These are phyloP conservation scores for Micoletzkya japonica DNA, from an alignment of 2,888 invertebrate genomes.

Conservation along the genomic window DNA sequence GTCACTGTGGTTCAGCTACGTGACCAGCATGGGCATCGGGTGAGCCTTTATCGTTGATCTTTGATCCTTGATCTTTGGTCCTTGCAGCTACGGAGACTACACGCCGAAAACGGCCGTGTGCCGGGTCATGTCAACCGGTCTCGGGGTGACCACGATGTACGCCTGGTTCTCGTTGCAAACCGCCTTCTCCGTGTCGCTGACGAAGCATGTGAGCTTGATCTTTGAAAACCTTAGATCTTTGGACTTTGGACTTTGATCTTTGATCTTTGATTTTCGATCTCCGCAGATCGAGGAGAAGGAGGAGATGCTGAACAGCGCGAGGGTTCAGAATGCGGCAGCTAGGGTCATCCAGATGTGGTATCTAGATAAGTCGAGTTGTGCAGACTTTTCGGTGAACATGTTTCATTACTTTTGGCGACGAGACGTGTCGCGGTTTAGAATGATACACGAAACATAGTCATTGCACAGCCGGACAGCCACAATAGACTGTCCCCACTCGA, in stretches of 20 bases:
- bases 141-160: background rate
- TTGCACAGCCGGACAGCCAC: too few species aligned
- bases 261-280: too few species aligned
- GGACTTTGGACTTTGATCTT: background rate
- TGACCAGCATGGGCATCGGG: slow-evolving; percentile 52
- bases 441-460: too few species aligned
- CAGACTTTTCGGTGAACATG: background rate
- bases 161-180: slow-evolving; percentile 9
- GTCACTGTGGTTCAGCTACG: slow-evolving; percentile 56
- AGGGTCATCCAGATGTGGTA: slow-evolving; percentile 10
- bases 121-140: background rate
- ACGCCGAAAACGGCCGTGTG: slow-evolving; percentile 21
- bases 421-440: too few species aligned
- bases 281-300: slow-evolving; percentile 10
- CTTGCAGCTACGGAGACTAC: slow-evolving; percentile 25
- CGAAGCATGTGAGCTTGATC: slow-evolving; percentile 13
- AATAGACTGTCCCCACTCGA: too few species aligned
- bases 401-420: too few species aligned
- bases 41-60: slow-evolving; percentile 1
- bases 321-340: slow-evolving; percentile 8
- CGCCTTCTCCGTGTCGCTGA: slow-evolving; percentile 3
- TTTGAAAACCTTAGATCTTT: background rate
- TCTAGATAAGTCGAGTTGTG: background rate
- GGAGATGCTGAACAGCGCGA: background rate
- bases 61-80: background rate